Evolutionary conservation across 2,113 vertebrate genomes (phyloP).

Genomic region (Lampris megalopsis): DNA sequence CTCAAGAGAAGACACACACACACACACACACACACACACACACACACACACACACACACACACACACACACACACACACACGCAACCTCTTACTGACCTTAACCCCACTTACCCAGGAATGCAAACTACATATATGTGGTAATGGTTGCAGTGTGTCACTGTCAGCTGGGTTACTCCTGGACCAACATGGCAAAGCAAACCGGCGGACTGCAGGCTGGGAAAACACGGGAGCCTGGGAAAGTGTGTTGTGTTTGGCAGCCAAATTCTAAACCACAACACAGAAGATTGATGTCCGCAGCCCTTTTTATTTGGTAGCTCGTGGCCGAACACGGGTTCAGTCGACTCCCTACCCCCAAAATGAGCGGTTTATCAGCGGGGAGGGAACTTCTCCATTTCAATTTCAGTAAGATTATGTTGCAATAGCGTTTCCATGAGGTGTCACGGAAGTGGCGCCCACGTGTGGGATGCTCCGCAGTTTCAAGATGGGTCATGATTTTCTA

Average conservation of each 20-base stretch:
- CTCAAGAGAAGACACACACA: no score
- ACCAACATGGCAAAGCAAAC: slow-evolving; percentile 44
- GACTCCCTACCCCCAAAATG: no score
- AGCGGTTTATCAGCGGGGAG: no score
- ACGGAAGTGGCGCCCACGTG: no score
- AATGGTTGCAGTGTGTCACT: slow-evolving; percentile 65
- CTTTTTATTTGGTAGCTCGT: no score
- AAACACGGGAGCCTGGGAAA: background rate
- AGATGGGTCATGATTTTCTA: no score
- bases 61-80: slow-evolving; percentile 6
- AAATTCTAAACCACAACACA: background rate
- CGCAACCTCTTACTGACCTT: slow-evolving; percentile 35
- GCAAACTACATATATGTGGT: slow-evolving; percentile 57
- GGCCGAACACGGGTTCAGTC: no score
- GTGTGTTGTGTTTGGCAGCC: background rate
- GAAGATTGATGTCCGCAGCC: background rate
- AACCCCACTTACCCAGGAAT: slow-evolving; percentile 66
- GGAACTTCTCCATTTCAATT: no score
- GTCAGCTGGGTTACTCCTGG: slow-evolving; percentile 37
- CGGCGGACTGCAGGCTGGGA: slow-evolving; percentile 1
- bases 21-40: no score
- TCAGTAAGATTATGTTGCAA: no score
- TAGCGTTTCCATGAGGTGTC: no score
- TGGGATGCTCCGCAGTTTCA: no score
- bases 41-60: background rate